Evolutionary conservation across 2,888 invertebrate species (phyloP), one percentile per base, ranked within the genome.

Genomic region (Hydriomena furcata): DNA sequence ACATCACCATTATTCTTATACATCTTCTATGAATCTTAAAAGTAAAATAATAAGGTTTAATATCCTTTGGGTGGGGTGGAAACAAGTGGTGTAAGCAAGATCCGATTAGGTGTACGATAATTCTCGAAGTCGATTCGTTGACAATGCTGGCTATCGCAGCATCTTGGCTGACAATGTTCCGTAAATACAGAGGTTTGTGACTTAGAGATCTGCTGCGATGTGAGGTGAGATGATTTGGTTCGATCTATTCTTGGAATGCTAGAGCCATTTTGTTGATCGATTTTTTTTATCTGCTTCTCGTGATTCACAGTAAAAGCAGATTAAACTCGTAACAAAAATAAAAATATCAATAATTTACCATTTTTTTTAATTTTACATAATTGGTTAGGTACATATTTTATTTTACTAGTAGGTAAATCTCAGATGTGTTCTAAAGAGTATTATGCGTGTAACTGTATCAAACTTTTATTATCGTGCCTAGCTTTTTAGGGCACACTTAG

Each of bases 81-180:
- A 63, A 56, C 55, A 68, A 68, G 62, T 66, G 55, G 63, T 60
- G 62, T 62, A 59, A 56, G 71, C 70, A 62, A 81, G 85, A 87
- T 86, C 86, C 86, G 88, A 88, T 88, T 86, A 85, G 78, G 78
- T 77, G 80, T 74, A 75, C 80, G 84, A 86, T 85, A 87, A 84
- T 80, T 77, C 79, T 66, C 61, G 72, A 58, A 76, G 78, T 69
- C 71, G 77, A 79, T 81, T 71, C 77, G 76, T 73, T 76, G 79
- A 85, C 84, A 85, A 85, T 82, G 73, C 73, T 64, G 62, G 76
- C 51, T 84, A 84, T 82, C 83, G 64, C 59, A 56, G 66, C 67
- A 82, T 82, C 82, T 73, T 66, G 63, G 55, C 63, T 71, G 76
- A 80, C 81, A 77, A 73, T 77, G 79, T 71, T 73, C 76, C 71